Evolutionary conservation across 2,113 vertebrate genomes (phyloP).

Genomic region (Columba janthina): DNA sequence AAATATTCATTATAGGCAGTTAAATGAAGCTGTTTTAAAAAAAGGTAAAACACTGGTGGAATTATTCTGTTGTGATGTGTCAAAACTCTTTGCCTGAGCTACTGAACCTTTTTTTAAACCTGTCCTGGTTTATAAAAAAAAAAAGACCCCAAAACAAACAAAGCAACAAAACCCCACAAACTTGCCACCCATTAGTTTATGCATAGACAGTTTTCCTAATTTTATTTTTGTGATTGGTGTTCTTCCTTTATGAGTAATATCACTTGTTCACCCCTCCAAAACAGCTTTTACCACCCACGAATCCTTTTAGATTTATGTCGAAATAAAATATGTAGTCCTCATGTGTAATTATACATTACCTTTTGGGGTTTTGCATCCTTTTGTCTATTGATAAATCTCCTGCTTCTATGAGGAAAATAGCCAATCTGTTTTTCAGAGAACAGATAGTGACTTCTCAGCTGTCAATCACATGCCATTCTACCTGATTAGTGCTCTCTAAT

Average conservation of each 20-base stretch:
- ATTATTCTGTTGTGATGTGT: constrained; percentile 38
- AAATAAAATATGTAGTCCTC: constrained; percentile 53
- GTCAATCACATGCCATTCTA: constrained; percentile 65
- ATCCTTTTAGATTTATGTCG: constrained; percentile 61
- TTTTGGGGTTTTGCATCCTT: constrained; percentile 56
- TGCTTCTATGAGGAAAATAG: constrained; percentile 34
- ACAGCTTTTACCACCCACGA: not conserved
- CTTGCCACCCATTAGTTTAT: not conserved
- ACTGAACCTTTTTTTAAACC: not conserved
- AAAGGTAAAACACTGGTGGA: not conserved
- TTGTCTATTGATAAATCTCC: constrained; percentile 70
- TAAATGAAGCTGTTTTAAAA: constrained; percentile 2
- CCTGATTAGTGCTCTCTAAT: constrained; percentile 75
- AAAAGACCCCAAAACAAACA: not conserved
- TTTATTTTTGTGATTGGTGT: constrained; percentile 36
- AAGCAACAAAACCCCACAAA: not conserved
- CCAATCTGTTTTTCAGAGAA: constrained; percentile 50
- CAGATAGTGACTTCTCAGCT: constrained; percentile 66
- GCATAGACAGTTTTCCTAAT: constrained; percentile 42
- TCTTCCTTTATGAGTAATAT: constrained; percentile 2
- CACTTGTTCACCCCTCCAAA: not conserved
- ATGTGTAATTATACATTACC: constrained; percentile 65
- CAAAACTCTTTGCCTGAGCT: constrained; percentile 22
- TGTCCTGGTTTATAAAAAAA: not conserved
- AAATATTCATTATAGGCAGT: constrained; percentile 36